Evolutionary conservation across 2,113 vertebrate species (phyloP), one percentile per base, ranked within the genome.

Genomic region (Empidonax alnorum): DNA sequence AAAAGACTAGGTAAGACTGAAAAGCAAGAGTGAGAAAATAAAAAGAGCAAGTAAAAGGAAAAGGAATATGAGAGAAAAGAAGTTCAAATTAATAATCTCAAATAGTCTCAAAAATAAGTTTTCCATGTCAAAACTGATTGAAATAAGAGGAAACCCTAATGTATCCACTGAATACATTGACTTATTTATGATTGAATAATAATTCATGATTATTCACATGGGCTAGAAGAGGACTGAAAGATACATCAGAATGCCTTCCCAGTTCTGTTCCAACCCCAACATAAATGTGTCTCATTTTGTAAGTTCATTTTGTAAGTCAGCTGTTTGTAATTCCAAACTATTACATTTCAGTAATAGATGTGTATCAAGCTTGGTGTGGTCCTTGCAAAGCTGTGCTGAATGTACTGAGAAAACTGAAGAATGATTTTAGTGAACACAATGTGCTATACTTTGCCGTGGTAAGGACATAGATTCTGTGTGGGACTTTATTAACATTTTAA

Each of bases 331-430:
- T 39, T 56, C 71, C 27, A 42, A 83, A 47, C n/a, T 39, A 47
- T 58, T 85, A 9, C 18, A 33, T 92, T 96, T 61, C 73, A 93
- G 98, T 98, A 52, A 96, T 98, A 47, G 98, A 98, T 53, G 97
- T 98, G 30, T 97, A 98, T 81, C 97, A 97, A 91, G 96, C 97
- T 79, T 98, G 98, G 98, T 98, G 98, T 77, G 98, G 98, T 76
- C 98, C 98, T 78, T 98, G 98, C 96, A 98, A 98, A 98, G 98
- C 98, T 46, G 94, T 98, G 49, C 25, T 94, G 42, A 37, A 61
- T 74, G 89, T 98, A 84, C 96, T 98, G 84, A 96, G 79, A 95
- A 98, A 95, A 91, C 35, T 98, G 89, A 97, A 95, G 96, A 97
- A 53, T 1, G 97, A 98, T 21, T 93, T 94, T 7, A 78, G 95